Evolutionary conservation across 2,888 invertebrate genomes (phyloP), one percentile per base, ranked within the genome.

Genomic region (Sinotaia quadrata): DNA sequence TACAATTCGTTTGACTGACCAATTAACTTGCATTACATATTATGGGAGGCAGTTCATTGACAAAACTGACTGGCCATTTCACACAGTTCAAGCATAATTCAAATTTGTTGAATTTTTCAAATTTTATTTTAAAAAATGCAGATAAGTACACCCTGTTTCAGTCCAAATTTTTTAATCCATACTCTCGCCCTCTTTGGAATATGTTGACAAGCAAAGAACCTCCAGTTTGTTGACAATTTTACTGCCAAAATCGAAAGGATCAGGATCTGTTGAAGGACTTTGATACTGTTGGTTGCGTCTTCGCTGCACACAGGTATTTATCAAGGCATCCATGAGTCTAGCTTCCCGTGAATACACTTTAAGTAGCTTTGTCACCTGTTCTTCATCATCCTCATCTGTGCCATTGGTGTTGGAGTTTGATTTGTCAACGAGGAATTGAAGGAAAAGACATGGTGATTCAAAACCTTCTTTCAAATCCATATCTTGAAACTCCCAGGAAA

Each of bases 401-500:
- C 29, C 10, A 7, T 8, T 21, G 5, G 29, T 69, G 73, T n/a
- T n/a, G n/a, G n/a, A n/a, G n/a, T n/a, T n/a, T n/a, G n/a, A n/a
- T n/a, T n/a, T n/a, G n/a, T n/a, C n/a, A 18, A 47, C 47, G 8
- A 83, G 92, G 87, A 96, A 96, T 90, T 97, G 97, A 24, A 98
- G 90, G 89, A 97, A 96, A 74, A 98, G 91, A 87, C 96, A 97
- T 77, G 96, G 90, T 84, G 95, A 95, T 86, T 96, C 94, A 24
- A 92, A 91, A 82, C 90, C 90, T 85, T 95, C 94, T 81, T 93
- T 93, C 83, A 94, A 93, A 0, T 94, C 94, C 0, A 95, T 94
- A 82, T 95, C 92, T 0, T 95, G 95, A 87, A 94, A 94, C 87
- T 96, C 96, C 96, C 97, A 97, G 21, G 94, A 95, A 75, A 97